Conservation (phyloP, 2,113 vertebrate genomes). For the Blennius ocellaris region DNA sequence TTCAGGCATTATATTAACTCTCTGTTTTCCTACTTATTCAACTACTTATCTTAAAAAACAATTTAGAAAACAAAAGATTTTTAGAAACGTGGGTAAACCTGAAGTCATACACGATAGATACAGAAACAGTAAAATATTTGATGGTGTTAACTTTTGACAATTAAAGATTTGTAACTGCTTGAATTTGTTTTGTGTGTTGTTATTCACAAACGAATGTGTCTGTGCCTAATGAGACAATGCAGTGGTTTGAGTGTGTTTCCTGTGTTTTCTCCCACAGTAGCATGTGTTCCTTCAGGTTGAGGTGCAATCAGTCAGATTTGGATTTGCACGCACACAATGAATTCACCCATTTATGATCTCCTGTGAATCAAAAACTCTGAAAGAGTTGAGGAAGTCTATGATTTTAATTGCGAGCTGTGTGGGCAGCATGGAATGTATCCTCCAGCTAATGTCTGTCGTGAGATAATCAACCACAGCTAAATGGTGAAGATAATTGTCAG, state of each 20-base stretch:
- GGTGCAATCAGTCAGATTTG: no score
- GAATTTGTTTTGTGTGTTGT: constrained; percentile 45
- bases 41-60: constrained; percentile 51
- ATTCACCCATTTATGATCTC: no score
- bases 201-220: neutral
- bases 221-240: no score
- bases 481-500: constrained; percentile 1
- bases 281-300: no score
- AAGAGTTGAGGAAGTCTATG: no score
- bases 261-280: no score
- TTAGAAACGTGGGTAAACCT: constrained; percentile 59
- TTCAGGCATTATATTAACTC: constrained; percentile 55
- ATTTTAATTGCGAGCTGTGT: neutral
- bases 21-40: constrained; percentile 64
- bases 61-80: constrained; percentile 31
- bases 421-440: neutral
- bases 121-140: constrained; percentile 58
- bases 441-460: constrained; percentile 21
- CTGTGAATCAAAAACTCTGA: no score
- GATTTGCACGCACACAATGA: no score
- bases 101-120: constrained; percentile 39
- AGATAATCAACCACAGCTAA: neutral
- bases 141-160: constrained; percentile 77
- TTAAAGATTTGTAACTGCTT: constrained; percentile 80
- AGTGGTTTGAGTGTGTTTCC: no score